phyloP scores from a whole-genome alignment of 2,888 invertebrate species.

The Entomobrya proxima region DNA sequence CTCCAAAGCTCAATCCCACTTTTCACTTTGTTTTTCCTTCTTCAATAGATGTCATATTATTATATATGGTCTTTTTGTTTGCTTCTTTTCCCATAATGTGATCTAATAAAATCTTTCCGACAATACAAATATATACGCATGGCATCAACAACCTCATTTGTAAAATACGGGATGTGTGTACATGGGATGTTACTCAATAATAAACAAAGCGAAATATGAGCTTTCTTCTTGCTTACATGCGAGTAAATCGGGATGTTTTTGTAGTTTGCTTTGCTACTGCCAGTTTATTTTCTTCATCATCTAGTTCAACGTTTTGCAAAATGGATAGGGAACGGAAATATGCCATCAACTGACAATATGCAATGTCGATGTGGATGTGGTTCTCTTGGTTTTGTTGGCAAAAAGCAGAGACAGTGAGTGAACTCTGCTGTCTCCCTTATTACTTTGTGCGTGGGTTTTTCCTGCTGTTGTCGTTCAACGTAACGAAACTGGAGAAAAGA shows the following conservation, averaged over 20 bases:
- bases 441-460: background rate
- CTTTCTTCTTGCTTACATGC: too few species aligned
- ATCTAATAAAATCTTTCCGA: background rate
- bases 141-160: too few species aligned
- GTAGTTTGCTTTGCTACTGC: background rate
- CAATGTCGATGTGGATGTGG: background rate
- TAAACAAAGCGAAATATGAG: background rate
- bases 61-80: background rate
- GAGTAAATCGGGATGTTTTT: too few species aligned
- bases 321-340: background rate
- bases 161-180: background rate
- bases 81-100: background rate
- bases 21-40: background rate
- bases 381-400: conserved; percentile 19
- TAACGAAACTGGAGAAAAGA: background rate
- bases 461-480: background rate
- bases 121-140: background rate
- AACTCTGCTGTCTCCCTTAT: background rate
- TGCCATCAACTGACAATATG: background rate
- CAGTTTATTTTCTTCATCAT: too few species aligned
- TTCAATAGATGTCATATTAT: background rate
- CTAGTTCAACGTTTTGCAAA: conserved; percentile 11
- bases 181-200: background rate
- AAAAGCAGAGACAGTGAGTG: background rate
- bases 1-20: background rate